These are phyloP conservation scores for Rattus rattus DNA, from an alignment of 2,113 vertebrate species.

Conservation along the genomic window DNA sequence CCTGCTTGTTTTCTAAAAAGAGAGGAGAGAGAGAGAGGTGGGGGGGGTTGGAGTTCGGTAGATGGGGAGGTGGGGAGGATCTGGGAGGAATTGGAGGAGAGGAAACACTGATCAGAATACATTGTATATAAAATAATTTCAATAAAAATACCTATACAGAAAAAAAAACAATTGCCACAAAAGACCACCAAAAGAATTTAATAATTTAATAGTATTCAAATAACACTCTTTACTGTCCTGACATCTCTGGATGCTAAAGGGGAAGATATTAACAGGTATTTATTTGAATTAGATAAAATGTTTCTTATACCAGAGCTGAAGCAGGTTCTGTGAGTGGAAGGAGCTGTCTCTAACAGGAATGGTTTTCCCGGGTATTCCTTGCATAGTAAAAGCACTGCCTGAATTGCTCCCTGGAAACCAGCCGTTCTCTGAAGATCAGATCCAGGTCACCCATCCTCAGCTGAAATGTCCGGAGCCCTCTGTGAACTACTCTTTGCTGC, in stretches of 20 bases:
- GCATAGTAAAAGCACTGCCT: background rate
- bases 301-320: conserved; percentile 21
- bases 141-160: background rate
- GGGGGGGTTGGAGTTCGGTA: background rate
- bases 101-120: background rate
- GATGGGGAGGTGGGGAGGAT: too few relatives aligned
- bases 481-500: conserved; percentile 15
- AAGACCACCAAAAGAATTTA: background rate
- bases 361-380: background rate
- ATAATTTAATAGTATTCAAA: background rate
- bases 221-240: background rate
- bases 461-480: background rate
- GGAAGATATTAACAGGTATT: conserved; percentile 57
- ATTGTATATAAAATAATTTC: background rate
- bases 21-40: background rate
- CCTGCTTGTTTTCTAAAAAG: background rate
- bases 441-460: fast-evolving
- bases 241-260: background rate
- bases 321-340: background rate
- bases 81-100: background rate
- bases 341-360: background rate
- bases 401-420: conserved; percentile 12
- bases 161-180: background rate
- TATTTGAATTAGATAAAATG: conserved; percentile 30
- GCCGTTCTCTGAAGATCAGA: background rate